Conservation (phyloP, 2,113 vertebrate genomes). For the Pseudorasbora parva region DNA sequence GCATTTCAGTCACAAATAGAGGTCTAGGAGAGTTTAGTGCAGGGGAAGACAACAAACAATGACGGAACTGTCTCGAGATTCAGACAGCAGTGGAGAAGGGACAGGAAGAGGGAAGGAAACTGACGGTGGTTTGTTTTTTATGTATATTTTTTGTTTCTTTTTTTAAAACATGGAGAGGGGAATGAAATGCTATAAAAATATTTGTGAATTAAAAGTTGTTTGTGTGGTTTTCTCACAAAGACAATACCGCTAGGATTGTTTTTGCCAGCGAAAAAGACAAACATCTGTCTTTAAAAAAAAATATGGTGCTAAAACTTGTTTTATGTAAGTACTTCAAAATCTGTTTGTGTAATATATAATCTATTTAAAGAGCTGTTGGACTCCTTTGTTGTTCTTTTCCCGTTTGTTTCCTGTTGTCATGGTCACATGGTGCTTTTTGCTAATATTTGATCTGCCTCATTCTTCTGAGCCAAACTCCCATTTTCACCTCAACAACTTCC, state of each 20-base stretch:
- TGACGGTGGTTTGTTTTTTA: constrained; percentile 52
- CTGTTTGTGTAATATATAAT: constrained; percentile 84
- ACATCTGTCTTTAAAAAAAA: constrained; percentile 65
- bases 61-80: background rate
- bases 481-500: background rate
- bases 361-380: constrained; percentile 78
- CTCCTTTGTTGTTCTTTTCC: constrained; percentile 68
- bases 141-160: constrained; percentile 57
- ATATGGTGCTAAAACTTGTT: constrained; percentile 79
- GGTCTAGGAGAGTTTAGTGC: background rate
- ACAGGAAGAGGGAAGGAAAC: constrained; percentile 53
- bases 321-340: constrained; percentile 80
- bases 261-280: constrained; percentile 66
- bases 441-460: constrained; percentile 3
- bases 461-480: background rate
- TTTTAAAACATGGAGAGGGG: constrained; percentile 57
- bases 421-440: constrained; percentile 7
- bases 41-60: background rate
- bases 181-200: constrained; percentile 50
- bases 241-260: constrained; percentile 62
- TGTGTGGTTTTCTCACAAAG: constrained; percentile 59
- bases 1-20: background rate
- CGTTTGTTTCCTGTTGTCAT: constrained; percentile 15
- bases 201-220: constrained; percentile 58
- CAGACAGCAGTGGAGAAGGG: constrained; percentile 48